Evolutionary conservation across 2,888 invertebrate species (phyloP), one percentile per base, ranked within the genome.

Genomic region (Thymelicus sylvestris): DNA sequence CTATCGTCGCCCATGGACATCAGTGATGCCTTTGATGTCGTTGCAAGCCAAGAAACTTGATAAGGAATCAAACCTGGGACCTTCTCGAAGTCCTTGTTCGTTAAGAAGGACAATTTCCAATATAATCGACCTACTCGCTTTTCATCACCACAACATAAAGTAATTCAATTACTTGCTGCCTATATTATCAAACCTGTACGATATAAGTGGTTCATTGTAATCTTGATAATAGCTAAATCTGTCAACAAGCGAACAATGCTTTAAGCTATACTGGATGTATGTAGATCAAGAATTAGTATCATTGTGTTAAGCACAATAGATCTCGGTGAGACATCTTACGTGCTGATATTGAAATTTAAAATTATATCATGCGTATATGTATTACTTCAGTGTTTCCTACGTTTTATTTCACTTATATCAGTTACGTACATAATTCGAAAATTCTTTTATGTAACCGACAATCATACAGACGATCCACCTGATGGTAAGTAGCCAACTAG

Each of bases 261-360:
- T 86, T 86, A 90, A 90, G 91, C 90, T 89, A 91, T 90, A 91
- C 10, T 52, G 52, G n/a, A 57, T 48, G 44, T 48, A 64, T 50
- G 38, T 86, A 89, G 92, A 92, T 92, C 91, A 90, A 90, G 89
- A 91, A 92, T 93, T 92, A 92, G 89, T 86, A 86, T 88, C 90
- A 92, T 92, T 92, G 92, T 92, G 84, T 84, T 81, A 76, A 79
- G 79, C 76, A 92, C 92, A 93, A 93, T 89, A 77, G 88, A 75
- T 76, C 76, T 77, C 79, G 76, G 79, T 48, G 13, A 44, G 44
- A n/a, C 57, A 47, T 61, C 24, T 57, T 10, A 57, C 12, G 57
- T 12, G 57, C 24, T 24, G 12, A 57, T 31, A 31, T 57, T 57
- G 24, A 55, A 19, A 10, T 55, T 55, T 24, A 12, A 50, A 2